Percentiles rank a stretch among this genome's conserved stretches.
Evolutionary conservation across 2,113 vertebrate genomes (phyloP).

Genomic region (Salvelinus sp.): DNA sequence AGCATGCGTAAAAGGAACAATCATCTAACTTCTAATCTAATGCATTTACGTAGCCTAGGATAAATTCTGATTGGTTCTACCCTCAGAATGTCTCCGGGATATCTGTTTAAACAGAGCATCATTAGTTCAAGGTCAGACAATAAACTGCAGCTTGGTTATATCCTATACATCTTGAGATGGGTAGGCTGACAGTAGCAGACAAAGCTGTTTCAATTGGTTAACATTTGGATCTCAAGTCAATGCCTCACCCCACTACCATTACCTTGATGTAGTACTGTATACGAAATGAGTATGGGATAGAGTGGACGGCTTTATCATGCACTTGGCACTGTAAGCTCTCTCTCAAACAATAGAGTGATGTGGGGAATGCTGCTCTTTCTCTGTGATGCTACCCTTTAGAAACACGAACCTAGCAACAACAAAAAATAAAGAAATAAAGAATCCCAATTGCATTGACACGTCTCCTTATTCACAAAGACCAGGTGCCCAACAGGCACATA

Average conservation of each 20-base stretch:
- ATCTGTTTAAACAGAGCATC: constrained; percentile 11
- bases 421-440: constrained; percentile 24
- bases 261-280: constrained; percentile 33
- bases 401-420: constrained; percentile 27
- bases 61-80: background rate
- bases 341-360: background rate
- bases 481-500: constrained; percentile 68
- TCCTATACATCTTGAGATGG: background rate
- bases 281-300: constrained; percentile 23
- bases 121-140: constrained; percentile 38
- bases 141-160: background rate
- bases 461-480: constrained; percentile 73
- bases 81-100: background rate
- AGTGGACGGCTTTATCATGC: background rate
- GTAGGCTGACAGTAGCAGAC: too few relatives aligned
- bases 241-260: constrained; percentile 28
- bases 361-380: constrained; percentile 6
- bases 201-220: constrained; percentile 4
- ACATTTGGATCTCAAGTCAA: constrained; percentile 43
- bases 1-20: too few relatives aligned
- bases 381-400: constrained; percentile 24
- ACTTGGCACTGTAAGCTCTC: constrained; percentile 6
- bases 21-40: too few relatives aligned
- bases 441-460: constrained; percentile 72
- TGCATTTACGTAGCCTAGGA: too few relatives aligned